Percentiles rank a stretch among this genome's conserved stretches.
phyloP scores from a whole-genome alignment of 2,888 invertebrate species.

The Nymphalis urticae region DNA sequence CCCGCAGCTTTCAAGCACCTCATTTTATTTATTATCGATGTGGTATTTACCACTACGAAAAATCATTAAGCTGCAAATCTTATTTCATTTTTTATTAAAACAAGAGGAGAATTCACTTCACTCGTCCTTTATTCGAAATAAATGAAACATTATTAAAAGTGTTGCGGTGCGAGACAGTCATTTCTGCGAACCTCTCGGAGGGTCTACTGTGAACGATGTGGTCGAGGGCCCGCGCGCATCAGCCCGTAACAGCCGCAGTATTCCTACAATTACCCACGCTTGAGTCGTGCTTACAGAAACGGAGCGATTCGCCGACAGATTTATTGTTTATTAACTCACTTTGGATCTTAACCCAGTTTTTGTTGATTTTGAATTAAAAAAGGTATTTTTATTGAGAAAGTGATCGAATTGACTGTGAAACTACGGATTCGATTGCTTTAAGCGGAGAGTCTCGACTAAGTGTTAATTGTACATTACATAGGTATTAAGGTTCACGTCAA shows the following conservation, averaged over 20 bases:
- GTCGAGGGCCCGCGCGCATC: slow-evolving; percentile 75
- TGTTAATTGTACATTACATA: slow-evolving; percentile 1
- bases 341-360: slow-evolving; percentile 43
- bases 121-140: slow-evolving; percentile 73
- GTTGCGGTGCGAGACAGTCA: slow-evolving; percentile 63
- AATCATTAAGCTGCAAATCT: slow-evolving; percentile 28
- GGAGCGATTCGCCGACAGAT: slow-evolving; percentile 59
- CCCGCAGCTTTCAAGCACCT: slow-evolving; percentile 78
- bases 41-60: slow-evolving; percentile 52
- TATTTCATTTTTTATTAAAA: slow-evolving; percentile 41
- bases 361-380: background rate
- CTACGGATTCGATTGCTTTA: slow-evolving; percentile 15
- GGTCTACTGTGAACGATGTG: slow-evolving; percentile 63
- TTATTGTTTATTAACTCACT: slow-evolving; percentile 56
- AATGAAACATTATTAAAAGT: slow-evolving; percentile 67
- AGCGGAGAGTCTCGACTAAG: slow-evolving; percentile 14
- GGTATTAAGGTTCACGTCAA: slow-evolving; percentile 9
- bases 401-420: slow-evolving; percentile 22
- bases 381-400: background rate
- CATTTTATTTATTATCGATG: slow-evolving; percentile 69
- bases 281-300: slow-evolving; percentile 65
- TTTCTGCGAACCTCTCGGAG: slow-evolving; percentile 72
- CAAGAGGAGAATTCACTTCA: slow-evolving; percentile 45
- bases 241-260: slow-evolving; percentile 76
- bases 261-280: slow-evolving; percentile 77